Base-by-base conservation (phyloP, 2,113 vertebrate species). In the Xenotilapia longispinis region DNA sequence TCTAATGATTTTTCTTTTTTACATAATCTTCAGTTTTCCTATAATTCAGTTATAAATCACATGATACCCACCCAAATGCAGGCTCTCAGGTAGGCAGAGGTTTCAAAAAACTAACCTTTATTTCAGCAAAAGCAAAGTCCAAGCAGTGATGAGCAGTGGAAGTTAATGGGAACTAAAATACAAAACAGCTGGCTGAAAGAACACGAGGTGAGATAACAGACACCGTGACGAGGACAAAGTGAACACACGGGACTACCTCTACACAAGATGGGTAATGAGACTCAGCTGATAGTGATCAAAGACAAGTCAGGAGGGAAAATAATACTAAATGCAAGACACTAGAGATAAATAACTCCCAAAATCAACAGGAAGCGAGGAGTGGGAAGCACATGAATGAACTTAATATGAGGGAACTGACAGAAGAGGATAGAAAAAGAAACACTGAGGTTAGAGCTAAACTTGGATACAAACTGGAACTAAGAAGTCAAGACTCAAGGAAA, bases 401-500 rank as follows among this genome's bases (percentile, higher is more conserved):
- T 70, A 23, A 23, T 15, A 23, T 40, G 36, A 14, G n/a, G 36
- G 0, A 70, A 70, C 5, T 70, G 65, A 70, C 38, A 42, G 36
- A 70, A 42, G 36, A 40, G 63, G 63, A 68, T 40, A 13, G 63
- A 68, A 68, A 13, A 60, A 60, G 57, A 31, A 60, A 60, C 26
- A 17, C 26, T 60, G 57, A 58, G 26, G 5, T 15, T 17, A 60
- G 5, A 60, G 28, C 26, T 31, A 31, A 60, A 60, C 14, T 60
- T 15, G 26, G 15, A 31, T 60, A 15, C 14, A 40, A 68, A 68
- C 63, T 21, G 19, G 36, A 40, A 42, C 1, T 70, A 70, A 70
- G n/a, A 70, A 70, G 13, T 70, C n/a, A 70, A 70, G 65, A 70
- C n/a, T 70, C 19, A 21, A 68, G 1, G 63, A 70, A 70, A 42